Percentiles rank a stretch among this genome's conserved stretches.
Conservation (phyloP, 2,797 vertebrate genomes). For the Myiothlypis chrysogaster region DNA sequence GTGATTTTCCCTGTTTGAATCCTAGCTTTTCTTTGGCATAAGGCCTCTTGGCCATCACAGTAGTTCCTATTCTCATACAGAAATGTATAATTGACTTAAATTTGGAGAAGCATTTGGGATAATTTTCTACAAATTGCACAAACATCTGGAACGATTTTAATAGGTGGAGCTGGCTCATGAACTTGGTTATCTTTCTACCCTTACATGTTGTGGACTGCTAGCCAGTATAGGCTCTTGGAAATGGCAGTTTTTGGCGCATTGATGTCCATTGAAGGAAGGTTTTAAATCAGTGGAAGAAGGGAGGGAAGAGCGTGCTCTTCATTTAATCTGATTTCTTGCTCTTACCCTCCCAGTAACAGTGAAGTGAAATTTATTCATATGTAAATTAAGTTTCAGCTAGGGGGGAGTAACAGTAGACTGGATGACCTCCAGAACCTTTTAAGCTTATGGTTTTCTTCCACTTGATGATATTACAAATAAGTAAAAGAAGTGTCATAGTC, state of each 20-base stretch:
- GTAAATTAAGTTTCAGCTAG: neutral
- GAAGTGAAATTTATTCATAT: neutral
- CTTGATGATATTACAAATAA: neutral
- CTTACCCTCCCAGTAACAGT: neutral
- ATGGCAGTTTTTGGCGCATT: neutral
- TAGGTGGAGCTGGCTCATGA: neutral
- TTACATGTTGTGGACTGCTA: accelerated
- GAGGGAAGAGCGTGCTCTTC: neutral
- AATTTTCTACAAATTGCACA: neutral
- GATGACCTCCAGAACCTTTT: neutral
- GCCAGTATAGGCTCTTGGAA: neutral
- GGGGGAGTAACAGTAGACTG: neutral
- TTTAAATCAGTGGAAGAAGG: neutral
- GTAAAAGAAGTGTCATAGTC: neutral
- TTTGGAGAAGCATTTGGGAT: neutral
- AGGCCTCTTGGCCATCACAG: neutral
- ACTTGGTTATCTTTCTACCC: neutral
- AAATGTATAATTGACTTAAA: neutral
- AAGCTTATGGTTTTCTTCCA: neutral
- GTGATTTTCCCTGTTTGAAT: slow-evolving; percentile 34
- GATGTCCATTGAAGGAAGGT: accelerated
- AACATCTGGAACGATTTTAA: neutral
- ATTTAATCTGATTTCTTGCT: neutral
- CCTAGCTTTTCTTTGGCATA: neutral
- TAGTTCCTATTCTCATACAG: neutral